Evolutionary conservation across 2,113 vertebrate genomes (phyloP), one percentile per base, ranked within the genome.

Genomic region (Elanus axillaris): DNA sequence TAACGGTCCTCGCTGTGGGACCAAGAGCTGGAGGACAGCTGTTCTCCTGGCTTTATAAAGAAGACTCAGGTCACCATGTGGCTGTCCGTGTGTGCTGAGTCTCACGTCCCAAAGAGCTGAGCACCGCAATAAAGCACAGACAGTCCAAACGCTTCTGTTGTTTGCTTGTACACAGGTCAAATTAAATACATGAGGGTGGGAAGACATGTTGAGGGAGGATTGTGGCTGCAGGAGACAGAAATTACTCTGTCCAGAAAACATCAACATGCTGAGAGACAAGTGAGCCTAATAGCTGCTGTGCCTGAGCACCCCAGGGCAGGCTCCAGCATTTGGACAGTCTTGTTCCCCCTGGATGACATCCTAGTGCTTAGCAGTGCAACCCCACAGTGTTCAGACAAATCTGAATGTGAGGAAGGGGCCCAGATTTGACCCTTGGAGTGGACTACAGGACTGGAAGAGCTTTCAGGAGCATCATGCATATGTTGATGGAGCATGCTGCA

Each of bases 251-350:
- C 36, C 43, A 78, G 26, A 74, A 82, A 74, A n/a, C 15, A 2
- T 34, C 50, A 27, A 6, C 8, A 13, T 23, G 23, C 62, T 69
- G 40, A 75, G 27, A 78, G 23, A 45, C 4, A 38, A 14, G 19
- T 34, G 16, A 73, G 4, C 3, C 26, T 32, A 17, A 50, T 3
- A 82, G 26, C 29, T 75, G 29, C 31, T 43, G 40, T 34, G 22
- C 27, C 52, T 47, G 29, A 56, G 34, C 58, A 62, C 8, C 9
- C 19, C 11, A 42, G 21, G 12, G 32, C n/a, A 81, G 32, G 21
- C 21, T 69, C 27, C 0, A 0, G 36, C 0, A 0, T 77, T 43
- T 1, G 4, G 18, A 45, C 16, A 36, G 7, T 52, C 45, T 56
- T n/a, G 15, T 31, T 43, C 11, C 13, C 31, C 11, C 13, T 56